Evolutionary conservation across 2,888 invertebrate genomes (phyloP), one percentile per base, ranked within the genome.

Genomic region (Drosophila vallismaia): DNA sequence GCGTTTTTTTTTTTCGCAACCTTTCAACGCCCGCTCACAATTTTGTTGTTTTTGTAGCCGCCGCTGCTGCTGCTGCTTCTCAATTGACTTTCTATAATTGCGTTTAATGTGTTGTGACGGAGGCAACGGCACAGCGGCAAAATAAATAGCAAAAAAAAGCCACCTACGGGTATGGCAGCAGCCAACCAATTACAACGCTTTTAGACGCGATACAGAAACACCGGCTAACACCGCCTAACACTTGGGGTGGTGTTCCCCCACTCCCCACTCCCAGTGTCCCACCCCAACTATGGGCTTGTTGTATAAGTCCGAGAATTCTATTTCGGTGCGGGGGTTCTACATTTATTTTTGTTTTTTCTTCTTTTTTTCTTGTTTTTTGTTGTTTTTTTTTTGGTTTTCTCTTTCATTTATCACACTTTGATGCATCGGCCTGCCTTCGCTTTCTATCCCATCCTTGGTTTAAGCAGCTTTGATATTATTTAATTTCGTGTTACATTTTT

Each of bases 91-190:
- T 87, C 88, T 88, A 87, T 83, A 83, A 88, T 83, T 88, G 82
- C 82, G 85, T 88, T 83, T 83, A 88, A 83, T 88, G 86, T 88
- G 85, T 88, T 88, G 79, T 88, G 82, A 83, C 87, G 78, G 71
- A 29, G 49, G 67, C 64, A 53, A 38, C 14, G 44, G 4, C 9
- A 38, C 14, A 24, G 4, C 9, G 44, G 19, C 44, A 19, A 24
- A 44, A 44, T 44, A 44, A 44, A 44, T 19, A 14, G 26, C 53
- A 6, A 28, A 36, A 28, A 36, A n/a, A 67, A 31, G 52, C 48
- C 48, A 28, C 38, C 45, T 40, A 26, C 44, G 40, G 52, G 5
- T 49, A 49, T 29, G 28, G 26, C 31, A 36, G 26, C 31, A 40
- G 48, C 67, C 49, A 14, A 10, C 33, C 52, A 24, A 45, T 59